Percentiles rank a stretch among this genome's conserved stretches.
Evolutionary conservation across 2,797 vertebrate genomes (phyloP).

Genomic region (Coendou prehensilis): DNA sequence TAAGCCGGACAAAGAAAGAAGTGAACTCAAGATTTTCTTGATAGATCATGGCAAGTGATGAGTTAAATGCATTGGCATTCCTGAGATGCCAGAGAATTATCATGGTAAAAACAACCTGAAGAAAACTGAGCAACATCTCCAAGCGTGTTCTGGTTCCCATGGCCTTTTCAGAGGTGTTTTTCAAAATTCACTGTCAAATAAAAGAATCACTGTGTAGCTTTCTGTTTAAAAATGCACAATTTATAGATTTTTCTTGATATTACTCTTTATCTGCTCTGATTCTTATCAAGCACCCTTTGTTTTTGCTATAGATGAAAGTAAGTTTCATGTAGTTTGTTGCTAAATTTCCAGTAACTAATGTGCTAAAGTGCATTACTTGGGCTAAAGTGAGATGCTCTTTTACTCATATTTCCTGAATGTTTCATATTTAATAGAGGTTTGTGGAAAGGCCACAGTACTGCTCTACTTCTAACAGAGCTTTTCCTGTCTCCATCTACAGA

Average conservation of each 20-base stretch:
- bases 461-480: not conserved
- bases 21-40: not conserved
- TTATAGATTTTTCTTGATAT: not conserved
- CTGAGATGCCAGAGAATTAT: not conserved
- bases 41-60: not conserved
- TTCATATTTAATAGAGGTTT: not conserved
- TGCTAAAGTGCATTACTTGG: not conserved
- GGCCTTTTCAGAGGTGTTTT: not conserved
- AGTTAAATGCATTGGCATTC: not conserved
- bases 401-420: not conserved
- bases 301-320: not conserved
- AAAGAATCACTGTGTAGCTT: not conserved
- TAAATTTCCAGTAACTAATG: not conserved
- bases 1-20: not conserved
- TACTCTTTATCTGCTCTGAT: not conserved
- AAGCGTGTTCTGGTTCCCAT: not conserved
- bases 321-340: not conserved
- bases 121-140: not conserved
- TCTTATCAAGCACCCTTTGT: not conserved
- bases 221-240: not conserved
- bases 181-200: conserved; percentile 4
- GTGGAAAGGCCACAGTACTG: not conserved
- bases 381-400: not conserved
- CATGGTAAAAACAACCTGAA: not conserved
- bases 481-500: not conserved